Conservation (phyloP, 1,140 invertebrate genomes). For the Adelges cooleyi region DNA sequence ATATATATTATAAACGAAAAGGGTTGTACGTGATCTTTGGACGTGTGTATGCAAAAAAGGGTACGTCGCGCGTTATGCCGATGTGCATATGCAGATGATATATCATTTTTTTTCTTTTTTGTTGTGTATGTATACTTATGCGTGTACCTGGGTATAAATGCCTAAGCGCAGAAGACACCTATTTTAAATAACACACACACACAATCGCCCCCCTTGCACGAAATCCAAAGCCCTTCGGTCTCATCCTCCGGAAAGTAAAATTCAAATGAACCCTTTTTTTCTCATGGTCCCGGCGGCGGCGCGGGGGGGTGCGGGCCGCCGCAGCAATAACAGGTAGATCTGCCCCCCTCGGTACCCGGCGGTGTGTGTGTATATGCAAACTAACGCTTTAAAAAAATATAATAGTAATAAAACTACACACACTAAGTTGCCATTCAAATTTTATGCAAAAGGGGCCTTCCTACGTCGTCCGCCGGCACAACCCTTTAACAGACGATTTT, state of each 20-base stretch:
- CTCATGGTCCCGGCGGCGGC: not conserved
- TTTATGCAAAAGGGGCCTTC: constrained; percentile 24
- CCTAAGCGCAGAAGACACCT: constrained; percentile 14
- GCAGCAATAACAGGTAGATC: constrained; percentile 22
- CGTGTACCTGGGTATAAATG: too few species aligned
- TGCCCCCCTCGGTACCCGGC: not conserved
- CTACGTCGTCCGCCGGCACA: not conserved
- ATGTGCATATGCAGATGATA: constrained; percentile 22
- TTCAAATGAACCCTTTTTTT: constrained; percentile 29
- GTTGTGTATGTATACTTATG: not conserved
- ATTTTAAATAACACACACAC: constrained; percentile 17
- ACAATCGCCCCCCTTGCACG: constrained; percentile 20
- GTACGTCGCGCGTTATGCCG: constrained; percentile 17
- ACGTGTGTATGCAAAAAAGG: constrained; percentile 18
- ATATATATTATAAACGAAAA: constrained; percentile 20
- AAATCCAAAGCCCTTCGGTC: constrained; percentile 22
- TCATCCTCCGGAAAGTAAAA: constrained; percentile 25
- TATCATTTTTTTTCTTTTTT: constrained; percentile 17
- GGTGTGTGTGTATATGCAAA: constrained; percentile 7
- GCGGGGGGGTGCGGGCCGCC: not conserved
- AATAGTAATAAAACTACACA: constrained; percentile 11
- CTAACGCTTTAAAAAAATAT: constrained; percentile 2
- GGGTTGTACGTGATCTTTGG: constrained; percentile 10
- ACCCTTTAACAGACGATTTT: constrained; percentile 27
- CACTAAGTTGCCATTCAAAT: constrained; percentile 27